Conservation (phyloP, 2,888 invertebrate species). For the Frankliniella fusca region DNA sequence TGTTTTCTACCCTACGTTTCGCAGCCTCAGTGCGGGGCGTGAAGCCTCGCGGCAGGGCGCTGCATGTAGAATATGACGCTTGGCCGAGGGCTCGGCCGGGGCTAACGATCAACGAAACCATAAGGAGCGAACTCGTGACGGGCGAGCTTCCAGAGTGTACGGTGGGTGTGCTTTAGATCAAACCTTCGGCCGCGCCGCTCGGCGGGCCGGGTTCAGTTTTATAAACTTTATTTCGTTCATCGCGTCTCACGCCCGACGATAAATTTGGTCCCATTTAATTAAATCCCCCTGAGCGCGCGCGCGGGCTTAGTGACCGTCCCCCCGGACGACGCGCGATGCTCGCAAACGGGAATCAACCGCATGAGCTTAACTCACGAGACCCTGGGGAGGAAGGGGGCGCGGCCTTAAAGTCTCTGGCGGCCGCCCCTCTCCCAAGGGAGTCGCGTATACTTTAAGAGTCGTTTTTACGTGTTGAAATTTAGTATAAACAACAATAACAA, state of each 20-base stretch:
- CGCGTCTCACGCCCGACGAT: neutral
- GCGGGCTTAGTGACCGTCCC: neutral
- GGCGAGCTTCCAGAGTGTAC: neutral
- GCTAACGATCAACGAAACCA: slow-evolving; percentile 13
- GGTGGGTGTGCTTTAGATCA: neutral
- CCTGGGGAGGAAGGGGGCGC: too few species aligned
- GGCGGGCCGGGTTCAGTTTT: neutral
- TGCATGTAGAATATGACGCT: slow-evolving; percentile 24
- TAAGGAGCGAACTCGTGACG: neutral
- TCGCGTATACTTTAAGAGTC: neutral
- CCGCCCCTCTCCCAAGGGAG: neutral
- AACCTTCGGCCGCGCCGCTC: neutral
- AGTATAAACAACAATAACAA: slow-evolving; percentile 22
- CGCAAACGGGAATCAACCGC: neutral
- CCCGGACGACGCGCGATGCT: too few species aligned
- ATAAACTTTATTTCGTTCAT: neutral
- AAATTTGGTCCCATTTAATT: neutral
- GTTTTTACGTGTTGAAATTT: neutral
- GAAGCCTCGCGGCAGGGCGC: neutral
- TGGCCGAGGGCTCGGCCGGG: neutral
- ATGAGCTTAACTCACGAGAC: neutral
- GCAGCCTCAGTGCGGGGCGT: neutral
- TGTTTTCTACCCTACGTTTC: slow-evolving; percentile 10
- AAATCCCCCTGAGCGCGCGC: neutral
- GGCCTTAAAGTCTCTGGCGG: too few species aligned